Percentiles rank a stretch among this genome's conserved stretches.
Conservation (phyloP, 1,140 invertebrate genomes). For the Drosophila tropicalis region DNA sequence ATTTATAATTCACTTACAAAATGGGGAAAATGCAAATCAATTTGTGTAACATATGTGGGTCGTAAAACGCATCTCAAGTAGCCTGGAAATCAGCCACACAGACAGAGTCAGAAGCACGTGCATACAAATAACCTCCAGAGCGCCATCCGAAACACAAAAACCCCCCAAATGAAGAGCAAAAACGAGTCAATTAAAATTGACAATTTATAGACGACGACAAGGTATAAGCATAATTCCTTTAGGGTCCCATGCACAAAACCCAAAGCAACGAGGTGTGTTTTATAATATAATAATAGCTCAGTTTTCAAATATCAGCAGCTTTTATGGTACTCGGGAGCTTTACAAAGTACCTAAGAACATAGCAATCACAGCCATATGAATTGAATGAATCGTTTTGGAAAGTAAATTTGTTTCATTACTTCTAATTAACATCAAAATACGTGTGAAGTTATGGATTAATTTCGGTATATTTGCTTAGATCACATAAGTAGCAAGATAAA, state of each 20-base stretch:
- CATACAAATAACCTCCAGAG: no score
- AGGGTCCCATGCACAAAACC: conserved; percentile 13
- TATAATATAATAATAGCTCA: background rate
- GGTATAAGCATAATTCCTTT: background rate
- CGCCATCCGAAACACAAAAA: background rate
- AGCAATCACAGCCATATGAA: no score
- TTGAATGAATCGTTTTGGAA: no score
- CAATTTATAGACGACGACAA: conserved; percentile 31
- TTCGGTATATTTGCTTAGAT: no score
- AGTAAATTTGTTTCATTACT: no score
- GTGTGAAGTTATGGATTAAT: no score
- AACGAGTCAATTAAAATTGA: conserved; percentile 59
- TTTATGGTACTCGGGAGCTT: no score
- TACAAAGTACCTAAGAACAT: no score
- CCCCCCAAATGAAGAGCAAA: background rate
- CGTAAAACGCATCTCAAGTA: conserved; percentile 15
- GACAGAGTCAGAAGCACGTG: no score
- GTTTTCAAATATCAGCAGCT: background rate
- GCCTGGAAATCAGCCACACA: background rate
- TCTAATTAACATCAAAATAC: no score
- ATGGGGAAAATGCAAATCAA: conserved; percentile 20
- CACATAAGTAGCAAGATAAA: no score
- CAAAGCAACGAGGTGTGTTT: conserved; percentile 20
- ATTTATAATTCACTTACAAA: conserved; percentile 19
- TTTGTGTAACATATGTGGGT: conserved; percentile 10